phyloP scores from a whole-genome alignment of 2,113 vertebrate species.

The Cathartes aura region DNA sequence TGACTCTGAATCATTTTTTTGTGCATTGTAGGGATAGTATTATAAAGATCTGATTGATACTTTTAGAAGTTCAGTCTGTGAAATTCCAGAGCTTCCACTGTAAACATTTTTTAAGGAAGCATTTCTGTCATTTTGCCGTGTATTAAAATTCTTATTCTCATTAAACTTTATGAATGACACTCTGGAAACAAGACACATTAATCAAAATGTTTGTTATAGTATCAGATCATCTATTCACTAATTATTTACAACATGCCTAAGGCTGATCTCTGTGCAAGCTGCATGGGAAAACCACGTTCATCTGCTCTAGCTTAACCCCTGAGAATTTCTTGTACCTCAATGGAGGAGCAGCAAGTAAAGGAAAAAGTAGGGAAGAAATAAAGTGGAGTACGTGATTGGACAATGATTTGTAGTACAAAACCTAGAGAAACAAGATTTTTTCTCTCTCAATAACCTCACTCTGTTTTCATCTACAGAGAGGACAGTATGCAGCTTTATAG shows the following conservation, averaged over 20 bases:
- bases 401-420: neutral
- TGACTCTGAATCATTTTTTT: neutral
- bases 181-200: neutral
- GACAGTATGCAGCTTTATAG: neutral
- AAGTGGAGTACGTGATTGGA: neutral
- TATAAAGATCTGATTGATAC: neutral
- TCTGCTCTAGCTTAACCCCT: neutral
- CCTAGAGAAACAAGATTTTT: neutral
- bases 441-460: neutral
- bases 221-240: neutral
- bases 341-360: neutral
- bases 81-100: neutral
- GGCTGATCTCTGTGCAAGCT: neutral
- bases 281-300: neutral
- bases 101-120: neutral
- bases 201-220: neutral
- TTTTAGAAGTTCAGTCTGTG: neutral
- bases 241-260: slow-evolving; percentile 9
- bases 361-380: neutral
- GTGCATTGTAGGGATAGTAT: neutral
- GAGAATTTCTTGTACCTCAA: neutral
- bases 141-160: neutral
- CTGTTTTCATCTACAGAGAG: neutral
- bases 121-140: neutral
- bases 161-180: neutral